Evolutionary conservation across 92 coral and sea anemone species (phyloP), one percentile per base, ranked within the genome.

Genomic region (Desmophyllum pertusum): DNA sequence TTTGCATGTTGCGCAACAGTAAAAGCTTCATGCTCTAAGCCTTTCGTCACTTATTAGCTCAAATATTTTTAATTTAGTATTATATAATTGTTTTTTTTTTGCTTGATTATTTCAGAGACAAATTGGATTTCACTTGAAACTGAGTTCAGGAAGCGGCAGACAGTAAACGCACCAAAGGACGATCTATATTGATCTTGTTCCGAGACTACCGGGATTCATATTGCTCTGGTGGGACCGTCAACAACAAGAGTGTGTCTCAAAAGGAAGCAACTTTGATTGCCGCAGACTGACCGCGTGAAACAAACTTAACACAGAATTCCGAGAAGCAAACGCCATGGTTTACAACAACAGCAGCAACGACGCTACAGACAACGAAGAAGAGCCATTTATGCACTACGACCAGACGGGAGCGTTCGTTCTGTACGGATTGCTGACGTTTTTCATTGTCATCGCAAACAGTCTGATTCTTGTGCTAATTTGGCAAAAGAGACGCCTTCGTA

Each of bases 361-460:
- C 52, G 31, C 9, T 14, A 83, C 81, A 17, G 27, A 21, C 5
- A 35, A 42, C 25, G 71, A 61, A 21, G 78, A 70, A 17, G 86
- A 39, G 19, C 31, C 14, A 3, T 33, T 33, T 10, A 6, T 39
- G n/a, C 40, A 35, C 19, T 10, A 62, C 69, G 83, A 79, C 65
- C 68, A 57, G 19, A 84, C 78, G 0, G 82, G 62, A 0, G 83
- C 87, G 9, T 79, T 88, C 35, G 70, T 71, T 35, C 14, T 91
- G 21, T 93, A 93, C 65, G 92, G 93, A 3, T 7, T 88, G 13
- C 75, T 91, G 6, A 89, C 93, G 30, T 62, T 81, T 18, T 51
- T 79, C 19, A 73, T 93, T 21, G 69, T 88, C 21, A 68, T 53
- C n/a, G 94, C 97, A 13, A 93, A 93, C 78, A 73, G 84, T 8